phyloP scores from a whole-genome alignment of 2,797 vertebrate species.

The Sebastes variabilis region DNA sequence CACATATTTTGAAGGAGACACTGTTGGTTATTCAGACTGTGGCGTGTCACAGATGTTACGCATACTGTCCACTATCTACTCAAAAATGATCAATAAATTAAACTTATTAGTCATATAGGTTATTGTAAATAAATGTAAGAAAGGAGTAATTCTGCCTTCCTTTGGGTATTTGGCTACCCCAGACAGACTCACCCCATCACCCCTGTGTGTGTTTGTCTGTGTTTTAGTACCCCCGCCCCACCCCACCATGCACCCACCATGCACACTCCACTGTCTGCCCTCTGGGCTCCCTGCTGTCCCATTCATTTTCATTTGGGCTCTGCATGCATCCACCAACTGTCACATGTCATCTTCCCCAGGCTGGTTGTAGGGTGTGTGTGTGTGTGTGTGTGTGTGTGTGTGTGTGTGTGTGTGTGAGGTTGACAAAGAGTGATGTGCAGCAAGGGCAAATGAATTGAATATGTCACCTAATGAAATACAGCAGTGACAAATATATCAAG shows the following conservation, averaged over 20 bases:
- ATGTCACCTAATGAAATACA: slow-evolving; percentile 26
- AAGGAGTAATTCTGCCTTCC: background rate
- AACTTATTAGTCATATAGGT: background rate
- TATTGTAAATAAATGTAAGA: background rate
- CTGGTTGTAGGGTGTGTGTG: background rate
- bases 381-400: background rate
- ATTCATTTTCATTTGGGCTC: slow-evolving; percentile 75
- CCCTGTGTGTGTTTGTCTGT: background rate
- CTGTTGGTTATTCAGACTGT: background rate
- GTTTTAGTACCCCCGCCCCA: background rate
- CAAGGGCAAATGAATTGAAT: slow-evolving; percentile 30
- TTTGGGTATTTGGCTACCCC: background rate
- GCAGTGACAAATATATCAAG: slow-evolving; percentile 36
- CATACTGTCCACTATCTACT: background rate
- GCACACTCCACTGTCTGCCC: slow-evolving; percentile 27
- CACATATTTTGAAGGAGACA: background rate
- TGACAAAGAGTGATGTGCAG: slow-evolving; percentile 29
- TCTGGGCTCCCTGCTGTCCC: slow-evolving; percentile 47
- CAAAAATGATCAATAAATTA: background rate
- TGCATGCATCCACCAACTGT: slow-evolving; percentile 57
- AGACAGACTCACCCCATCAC: background rate
- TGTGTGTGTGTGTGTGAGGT: slow-evolving; percentile 8
- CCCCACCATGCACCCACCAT: background rate
- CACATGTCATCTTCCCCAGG: slow-evolving; percentile 29
- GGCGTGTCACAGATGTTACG: background rate